Base-by-base conservation (phyloP, 2,888 invertebrate species). In the Mayetiola destructor region DNA sequence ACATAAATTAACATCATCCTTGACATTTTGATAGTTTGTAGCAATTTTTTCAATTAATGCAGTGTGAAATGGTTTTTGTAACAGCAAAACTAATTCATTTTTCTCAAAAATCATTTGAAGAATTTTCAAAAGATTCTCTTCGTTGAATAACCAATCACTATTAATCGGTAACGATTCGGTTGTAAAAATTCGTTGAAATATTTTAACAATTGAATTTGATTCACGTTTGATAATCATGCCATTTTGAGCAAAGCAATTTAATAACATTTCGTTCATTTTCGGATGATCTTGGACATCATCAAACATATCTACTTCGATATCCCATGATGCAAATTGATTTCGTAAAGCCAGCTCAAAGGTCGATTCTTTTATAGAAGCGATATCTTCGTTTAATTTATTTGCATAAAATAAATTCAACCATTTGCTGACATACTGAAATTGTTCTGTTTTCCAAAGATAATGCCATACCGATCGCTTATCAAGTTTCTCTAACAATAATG, bases 151-250 rank as follows among this genome's bases (percentile, higher is more conserved):
- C 37, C 30, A 36, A 36, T 21, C 3, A 9, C 61, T 60, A 52
- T 69, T 69, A 30, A 56, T 60, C 54, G 59, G 61, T 57, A 63
- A 64, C 29, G 64, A 66, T 54, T 69, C 64, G 23, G 68, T 70
- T 2, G 66, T 73, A 60, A 80, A 77, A 53, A 85, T 69, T 64
- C 86, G 76, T 2, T 75, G 70, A 61, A 87, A 69, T 53, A 82
- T 75, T 63, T 73, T 69, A 60, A 75, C 70, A 35, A 82, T 67
- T 66, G 80, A 72, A 12, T 69, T 69, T 30, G 71, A 70, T 66
- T 87, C 86, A 57, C 73, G 71, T 14, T 75, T 70, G 59, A 77
- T 76, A 57, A 85, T 80, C 63, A 83, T 75, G 1, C 85, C 85
- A 63, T 79, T 64, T 0, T 59, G 58, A 0, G 68, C 69, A 59